phyloP scores from a whole-genome alignment of 2,888 invertebrate species.

The Dryocosmus kuriphilus region DNA sequence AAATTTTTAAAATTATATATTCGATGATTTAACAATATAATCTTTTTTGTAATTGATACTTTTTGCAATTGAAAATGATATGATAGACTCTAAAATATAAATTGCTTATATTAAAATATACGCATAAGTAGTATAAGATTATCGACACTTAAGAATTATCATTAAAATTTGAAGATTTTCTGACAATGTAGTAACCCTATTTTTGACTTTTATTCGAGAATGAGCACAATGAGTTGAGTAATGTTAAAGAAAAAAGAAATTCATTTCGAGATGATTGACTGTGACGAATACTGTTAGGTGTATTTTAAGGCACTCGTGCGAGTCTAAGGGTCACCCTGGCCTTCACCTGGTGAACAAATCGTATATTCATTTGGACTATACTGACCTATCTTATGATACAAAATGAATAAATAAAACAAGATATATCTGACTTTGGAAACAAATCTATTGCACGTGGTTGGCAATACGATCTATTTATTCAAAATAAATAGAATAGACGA shows the following conservation, averaged over 20 bases:
- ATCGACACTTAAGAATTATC: too few relatives aligned
- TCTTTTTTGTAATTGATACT: too few relatives aligned
- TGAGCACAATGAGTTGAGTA: slow-evolving; percentile 11
- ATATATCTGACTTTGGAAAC: slow-evolving; percentile 40
- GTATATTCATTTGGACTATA: slow-evolving; percentile 40
- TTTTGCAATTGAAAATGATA: too few relatives aligned
- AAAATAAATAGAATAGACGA: background rate
- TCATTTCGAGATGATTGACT: slow-evolving; percentile 52
- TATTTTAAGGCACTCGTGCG: slow-evolving; percentile 75
- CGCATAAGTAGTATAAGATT: too few relatives aligned
- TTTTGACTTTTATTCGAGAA: background rate
- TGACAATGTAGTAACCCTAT: background rate
- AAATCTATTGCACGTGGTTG: slow-evolving; percentile 24
- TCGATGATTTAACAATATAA: too few relatives aligned
- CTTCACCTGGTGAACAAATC: slow-evolving; percentile 44
- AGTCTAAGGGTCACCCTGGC: slow-evolving; percentile 59
- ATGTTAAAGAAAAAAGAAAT: slow-evolving; percentile 24
- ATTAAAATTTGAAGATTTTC: background rate
- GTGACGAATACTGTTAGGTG: slow-evolving; percentile 64
- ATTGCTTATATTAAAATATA: background rate
- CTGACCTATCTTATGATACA: slow-evolving; percentile 25
- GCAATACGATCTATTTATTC: slow-evolving; percentile 10
- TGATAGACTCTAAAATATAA: slow-evolving; percentile 5
- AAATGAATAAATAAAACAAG: slow-evolving; percentile 39
- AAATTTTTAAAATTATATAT: too few relatives aligned